Percentiles rank a stretch among this genome's conserved stretches.
These are phyloP conservation scores for Dolichomitus sp. DNA, from an alignment of 2,888 invertebrate genomes.

Conservation along the genomic window DNA sequence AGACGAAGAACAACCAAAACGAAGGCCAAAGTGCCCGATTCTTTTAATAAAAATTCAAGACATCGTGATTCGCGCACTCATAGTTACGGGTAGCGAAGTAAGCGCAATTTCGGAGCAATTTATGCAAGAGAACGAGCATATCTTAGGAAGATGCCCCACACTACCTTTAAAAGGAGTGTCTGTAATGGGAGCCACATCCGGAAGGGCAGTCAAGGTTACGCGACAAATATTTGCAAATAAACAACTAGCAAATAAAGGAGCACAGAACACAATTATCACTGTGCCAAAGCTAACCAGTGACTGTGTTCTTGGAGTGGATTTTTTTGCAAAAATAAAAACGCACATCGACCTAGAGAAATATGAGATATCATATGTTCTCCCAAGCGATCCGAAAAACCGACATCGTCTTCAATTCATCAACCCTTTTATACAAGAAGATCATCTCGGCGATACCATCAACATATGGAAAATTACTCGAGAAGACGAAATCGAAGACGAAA, in stretches of 20 bases:
- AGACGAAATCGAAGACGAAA: not conserved
- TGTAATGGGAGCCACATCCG: constrained; percentile 15
- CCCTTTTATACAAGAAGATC: not conserved
- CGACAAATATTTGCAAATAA: constrained; percentile 12
- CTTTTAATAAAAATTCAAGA: not conserved
- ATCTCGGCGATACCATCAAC: not conserved
- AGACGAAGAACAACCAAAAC: too few species aligned
- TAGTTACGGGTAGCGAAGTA: constrained; percentile 2
- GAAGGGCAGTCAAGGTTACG: not conserved
- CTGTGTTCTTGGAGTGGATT: not conserved
- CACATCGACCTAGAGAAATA: not conserved
- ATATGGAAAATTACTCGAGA: not conserved
- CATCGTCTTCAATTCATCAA: not conserved
- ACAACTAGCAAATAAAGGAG: not conserved
- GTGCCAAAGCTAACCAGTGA: constrained; percentile 14
- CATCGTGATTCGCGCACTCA: not conserved
- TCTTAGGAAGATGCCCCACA: not conserved
- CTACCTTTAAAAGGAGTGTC: not conserved
- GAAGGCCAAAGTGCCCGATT: constrained; percentile 2
- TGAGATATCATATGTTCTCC: too few species aligned
- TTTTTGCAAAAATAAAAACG: not conserved
- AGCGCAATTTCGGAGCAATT: not conserved
- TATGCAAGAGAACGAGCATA: not conserved
- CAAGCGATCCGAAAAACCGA: too few species aligned
- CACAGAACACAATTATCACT: not conserved